These are phyloP conservation scores for Vulpes ferrilata DNA, from an alignment of 2,113 vertebrate genomes.

Conservation along the genomic window DNA sequence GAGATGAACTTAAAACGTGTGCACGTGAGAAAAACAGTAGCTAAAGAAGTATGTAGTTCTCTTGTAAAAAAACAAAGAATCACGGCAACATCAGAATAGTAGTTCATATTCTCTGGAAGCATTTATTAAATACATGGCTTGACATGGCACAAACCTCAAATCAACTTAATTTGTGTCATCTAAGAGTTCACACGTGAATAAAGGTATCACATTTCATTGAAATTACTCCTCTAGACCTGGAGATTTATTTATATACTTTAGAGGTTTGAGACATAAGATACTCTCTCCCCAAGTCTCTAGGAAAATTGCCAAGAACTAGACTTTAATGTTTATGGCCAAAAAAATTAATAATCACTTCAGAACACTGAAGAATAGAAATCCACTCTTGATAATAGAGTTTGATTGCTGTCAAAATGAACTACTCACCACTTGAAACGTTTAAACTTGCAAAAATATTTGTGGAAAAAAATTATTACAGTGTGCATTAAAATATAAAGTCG, in stretches of 20 bases:
- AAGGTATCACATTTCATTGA: constrained; percentile 66
- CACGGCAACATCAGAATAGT: background rate
- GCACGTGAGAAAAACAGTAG: background rate
- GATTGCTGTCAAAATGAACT: constrained; percentile 64
- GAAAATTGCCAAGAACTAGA: constrained; percentile 64
- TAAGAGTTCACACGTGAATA: constrained; percentile 59
- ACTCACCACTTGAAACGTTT: constrained; percentile 52
- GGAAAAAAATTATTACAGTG: constrained; percentile 34
- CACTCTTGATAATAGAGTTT: constrained; percentile 60
- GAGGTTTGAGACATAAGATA: constrained; percentile 45
- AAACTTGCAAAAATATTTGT: constrained; percentile 61
- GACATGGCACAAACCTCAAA: constrained; percentile 53
- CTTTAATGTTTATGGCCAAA: constrained; percentile 62
- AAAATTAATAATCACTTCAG: constrained; percentile 61
- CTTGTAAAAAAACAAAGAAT: background rate
- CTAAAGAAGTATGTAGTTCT: background rate
- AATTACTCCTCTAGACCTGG: constrained; percentile 57
- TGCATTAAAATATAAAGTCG: constrained; percentile 1
- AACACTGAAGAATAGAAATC: constrained; percentile 56
- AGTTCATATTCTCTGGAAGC: background rate
- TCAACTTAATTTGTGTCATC: constrained; percentile 69
- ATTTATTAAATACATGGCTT: constrained; percentile 58
- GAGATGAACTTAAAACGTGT: background rate
- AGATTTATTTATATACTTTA: constrained; percentile 68
- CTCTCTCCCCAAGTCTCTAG: constrained; percentile 29